Evolutionary conservation across 2,888 invertebrate genomes (phyloP), one percentile per base, ranked within the genome.

Genomic region (Xanthostigma xanthostigma): DNA sequence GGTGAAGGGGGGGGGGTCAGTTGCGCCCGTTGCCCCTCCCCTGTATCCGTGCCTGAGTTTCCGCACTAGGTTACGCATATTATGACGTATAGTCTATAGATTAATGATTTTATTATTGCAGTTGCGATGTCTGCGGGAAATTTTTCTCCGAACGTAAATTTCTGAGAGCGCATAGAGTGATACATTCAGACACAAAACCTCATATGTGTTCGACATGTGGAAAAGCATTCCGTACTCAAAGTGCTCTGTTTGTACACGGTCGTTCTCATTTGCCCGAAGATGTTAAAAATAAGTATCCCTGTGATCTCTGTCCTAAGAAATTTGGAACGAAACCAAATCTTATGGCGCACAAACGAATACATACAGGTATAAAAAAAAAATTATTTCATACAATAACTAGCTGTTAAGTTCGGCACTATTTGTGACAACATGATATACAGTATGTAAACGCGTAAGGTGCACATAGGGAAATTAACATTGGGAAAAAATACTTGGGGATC

Each of bases 261-360:
- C 64, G 73, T 39, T 73, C 73, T 50, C 76, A 76, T 60, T 64
- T 76, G 48, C 75, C 76, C 1, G 71, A 70, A 14, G 72, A 72
- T 50, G 61, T 74, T 54, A 76, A 75, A 60, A 74, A 75, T 61
- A 66, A 70, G 54, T 73, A 68, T 58, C 72, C 71, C n/a, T 76
- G 76, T 56, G 74, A 75, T 60, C 70, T 72, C 51, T 76, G 76
- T 57, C 71, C 74, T 50, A 76, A 76, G 60, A 66, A 68, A 62
- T 75, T 75, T 59, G 73, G 73, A 3, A 75, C 74, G 1, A 74
- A 73, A 59, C 73, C 74, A 2, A 75, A 75, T 61, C 63, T 75
- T 45, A 71, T 73, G 55, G 74, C 73, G 0, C 75, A 75, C 54
- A 72, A 73, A 59, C 62, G 74, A 36, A 75, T 75, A 48, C 75